Evolutionary conservation across 2,888 invertebrate species (phyloP), one percentile per base, ranked within the genome.

Genomic region (Cactoblastis cactorum): DNA sequence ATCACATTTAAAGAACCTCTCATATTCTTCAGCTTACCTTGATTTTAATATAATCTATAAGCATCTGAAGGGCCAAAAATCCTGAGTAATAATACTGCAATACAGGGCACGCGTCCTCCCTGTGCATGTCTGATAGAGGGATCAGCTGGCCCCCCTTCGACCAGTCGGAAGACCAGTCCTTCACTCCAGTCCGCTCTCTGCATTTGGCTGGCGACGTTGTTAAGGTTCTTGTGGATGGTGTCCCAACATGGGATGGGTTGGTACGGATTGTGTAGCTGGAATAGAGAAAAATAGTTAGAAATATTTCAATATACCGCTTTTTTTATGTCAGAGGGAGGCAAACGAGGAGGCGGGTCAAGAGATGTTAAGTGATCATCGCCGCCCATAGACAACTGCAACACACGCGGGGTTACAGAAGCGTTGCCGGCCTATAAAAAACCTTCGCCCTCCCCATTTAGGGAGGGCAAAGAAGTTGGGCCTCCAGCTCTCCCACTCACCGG

Each of bases 51-150:
- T 91, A 92, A 74, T 95, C 95, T 45, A 95, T 91, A 14, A 95
- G 79, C 15, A 93, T 91, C 76, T 95, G 95, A 60, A 95, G 75
- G 2, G 94, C 93, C 55, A 94, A 75, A 71, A 95, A 95, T n/a
- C 94, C 94, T 0, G 94, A 94, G 70, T 92, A 93, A 71, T 93
- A 93, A 69, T 95, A 95, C 79, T 94, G 93, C 63, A 94, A 92
- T 3, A 93, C 94, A 0, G 95, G 95, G 69, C 95, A 95, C 5
- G 91, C 91, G 55, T 92, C 92, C n/a, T 93, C 93, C 0, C 91
- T 88, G 65, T 94, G 93, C 70, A 94, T 92, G 45, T 93, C 93
- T 0, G 88, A 83, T 0, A 89, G 63, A 0, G 86, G 84, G 12
- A 88, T 83, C 14, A 87, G 72, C 56, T 86, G 85, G 0, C 88